A percentile compares a stretch with the other conserved stretches of the same genome.
Evolutionary conservation across 2,888 invertebrate species (phyloP).

Genomic region (Nemoura dubitans): DNA sequence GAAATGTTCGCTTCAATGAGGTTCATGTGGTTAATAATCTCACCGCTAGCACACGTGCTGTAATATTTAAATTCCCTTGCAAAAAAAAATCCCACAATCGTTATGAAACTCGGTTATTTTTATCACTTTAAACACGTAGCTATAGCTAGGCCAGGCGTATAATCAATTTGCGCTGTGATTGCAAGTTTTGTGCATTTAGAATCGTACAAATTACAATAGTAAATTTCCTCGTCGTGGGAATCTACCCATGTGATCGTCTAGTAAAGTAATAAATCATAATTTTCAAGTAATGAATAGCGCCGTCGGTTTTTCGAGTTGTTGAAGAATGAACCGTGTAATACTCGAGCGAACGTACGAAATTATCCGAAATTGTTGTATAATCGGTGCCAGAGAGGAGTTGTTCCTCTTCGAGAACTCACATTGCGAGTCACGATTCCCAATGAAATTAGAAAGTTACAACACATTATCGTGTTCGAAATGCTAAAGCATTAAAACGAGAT

Average conservation of each 20-base stretch:
- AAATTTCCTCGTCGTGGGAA: not conserved
- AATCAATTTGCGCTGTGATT: not conserved
- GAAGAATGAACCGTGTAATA: not conserved
- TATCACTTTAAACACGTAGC: not conserved
- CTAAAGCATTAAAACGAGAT: not conserved
- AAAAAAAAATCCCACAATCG: not conserved
- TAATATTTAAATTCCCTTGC: not conserved
- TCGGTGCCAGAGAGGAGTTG: not conserved
- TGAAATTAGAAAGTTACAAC: not conserved
- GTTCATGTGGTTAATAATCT: no score
- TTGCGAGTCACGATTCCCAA: not conserved
- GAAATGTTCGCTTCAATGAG: not conserved
- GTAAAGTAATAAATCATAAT: not conserved
- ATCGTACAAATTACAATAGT: not conserved
- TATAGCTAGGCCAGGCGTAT: no score
- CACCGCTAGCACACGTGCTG: no score
- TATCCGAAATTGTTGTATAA: not conserved
- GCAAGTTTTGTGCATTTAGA: not conserved
- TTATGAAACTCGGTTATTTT: not conserved
- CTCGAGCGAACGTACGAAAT: not conserved
- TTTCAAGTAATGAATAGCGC: not conserved
- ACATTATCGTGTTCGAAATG: conserved; percentile 1
- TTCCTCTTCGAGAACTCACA: not conserved
- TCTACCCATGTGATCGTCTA: not conserved
- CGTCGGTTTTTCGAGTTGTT: not conserved